Evolutionary conservation across 2,113 vertebrate species (phyloP), one percentile per base, ranked within the genome.

Genomic region (Leuciscus idus): DNA sequence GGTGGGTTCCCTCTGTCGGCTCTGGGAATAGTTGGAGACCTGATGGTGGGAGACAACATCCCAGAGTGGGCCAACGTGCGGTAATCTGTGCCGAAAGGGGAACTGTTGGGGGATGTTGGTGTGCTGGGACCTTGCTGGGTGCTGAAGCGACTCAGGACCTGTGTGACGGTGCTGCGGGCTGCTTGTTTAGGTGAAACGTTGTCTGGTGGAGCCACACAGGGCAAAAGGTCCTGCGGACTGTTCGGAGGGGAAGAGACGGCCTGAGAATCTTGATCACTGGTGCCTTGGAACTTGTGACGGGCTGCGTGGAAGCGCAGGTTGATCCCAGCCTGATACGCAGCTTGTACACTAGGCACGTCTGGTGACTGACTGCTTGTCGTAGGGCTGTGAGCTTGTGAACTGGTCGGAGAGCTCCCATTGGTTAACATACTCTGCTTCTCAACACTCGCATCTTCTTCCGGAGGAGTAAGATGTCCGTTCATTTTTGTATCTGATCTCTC

Each of bases 251-350:
- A 95, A 94, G 89, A 95, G 86, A 26, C 73, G 70, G 2, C 28
- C 59, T 83, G 79, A 19, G 86, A 61, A 50, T 94, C 94, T 2
- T 88, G 88, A 15, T 99, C 98, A 0, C 88, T 88, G 1, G 95
- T 94, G 0, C 96, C 93, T 92, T 99, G 98, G 86, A 99, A 99
- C 91, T 96, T 98, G 90, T 99, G 97, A 4, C 97, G 95, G 11
- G 97, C 97, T 0, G 98, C 98, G 0, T 99, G 98, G 93, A 99
- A 99, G 0, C 98, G 96, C 70, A 98, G 98, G 86, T 98, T 96
- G 94, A 99, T 96, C 76, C 98, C 98, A 3, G 97, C 97, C 91
- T 99, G 98, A 93, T 98, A 99, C 48, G 97, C 96, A 0, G 97
- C 97, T 87, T 97, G 98, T 90, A 96, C 95, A 85, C 94, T 91